A percentile compares a stretch with the other conserved stretches of the same genome.
phyloP scores from a whole-genome alignment of 1,140 invertebrate species.

The Panagrolaimus sp. region DNA sequence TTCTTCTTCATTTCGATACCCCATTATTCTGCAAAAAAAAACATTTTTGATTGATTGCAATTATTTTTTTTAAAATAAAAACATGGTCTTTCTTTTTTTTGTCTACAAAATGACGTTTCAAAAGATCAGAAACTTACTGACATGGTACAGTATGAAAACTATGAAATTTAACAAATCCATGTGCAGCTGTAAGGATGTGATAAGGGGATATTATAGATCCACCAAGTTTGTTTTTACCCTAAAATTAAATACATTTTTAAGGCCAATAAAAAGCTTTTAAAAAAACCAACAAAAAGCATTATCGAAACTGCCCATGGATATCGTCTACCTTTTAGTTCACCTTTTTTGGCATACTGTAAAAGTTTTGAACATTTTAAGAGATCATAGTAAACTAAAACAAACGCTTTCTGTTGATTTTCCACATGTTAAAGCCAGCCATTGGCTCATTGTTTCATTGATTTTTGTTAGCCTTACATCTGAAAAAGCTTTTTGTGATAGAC shows the following conservation, averaged over 20 bases:
- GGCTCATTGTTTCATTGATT: not conserved
- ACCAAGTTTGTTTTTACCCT: constrained; percentile 24
- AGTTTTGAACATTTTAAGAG: too few species aligned
- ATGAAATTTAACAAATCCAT: constrained; percentile 26
- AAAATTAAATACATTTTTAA: not conserved
- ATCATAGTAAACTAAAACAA: too few species aligned
- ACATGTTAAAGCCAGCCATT: constrained; percentile 1
- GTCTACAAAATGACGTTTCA: too few species aligned
- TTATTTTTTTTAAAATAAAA: too few species aligned
- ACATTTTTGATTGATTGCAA: not conserved
- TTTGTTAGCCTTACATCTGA: constrained; percentile 1
- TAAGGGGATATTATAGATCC: constrained; percentile 24
- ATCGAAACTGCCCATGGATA: constrained; percentile 28
- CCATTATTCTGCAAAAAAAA: constrained; percentile 17
- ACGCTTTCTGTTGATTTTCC: not conserved
- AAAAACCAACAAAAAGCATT: constrained; percentile 2
- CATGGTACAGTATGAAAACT: constrained; percentile 7
- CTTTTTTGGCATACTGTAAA: not conserved
- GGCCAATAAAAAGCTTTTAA: not conserved
- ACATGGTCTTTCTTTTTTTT: too few species aligned
- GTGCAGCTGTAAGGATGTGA: constrained; percentile 26
- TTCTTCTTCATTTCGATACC: constrained; percentile 15
- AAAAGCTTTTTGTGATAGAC: not conserved
- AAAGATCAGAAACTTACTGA: constrained; percentile 17
- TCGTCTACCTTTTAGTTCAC: not conserved